These are phyloP conservation scores for Megalonaias nervosa DNA, from an alignment of 1,140 invertebrate genomes.

Conservation along the genomic window DNA sequence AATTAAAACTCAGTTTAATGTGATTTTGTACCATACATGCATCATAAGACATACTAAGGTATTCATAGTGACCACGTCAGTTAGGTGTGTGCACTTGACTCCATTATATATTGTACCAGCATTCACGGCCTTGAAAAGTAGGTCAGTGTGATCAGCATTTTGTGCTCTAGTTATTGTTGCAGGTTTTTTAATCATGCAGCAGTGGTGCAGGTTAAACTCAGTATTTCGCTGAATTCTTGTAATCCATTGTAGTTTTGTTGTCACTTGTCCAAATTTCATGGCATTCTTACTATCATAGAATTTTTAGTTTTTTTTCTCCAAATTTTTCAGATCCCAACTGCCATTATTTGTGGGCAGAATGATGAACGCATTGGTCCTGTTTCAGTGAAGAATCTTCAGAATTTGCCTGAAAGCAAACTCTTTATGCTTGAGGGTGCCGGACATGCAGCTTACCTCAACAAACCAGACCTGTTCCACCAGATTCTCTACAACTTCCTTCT, in stretches of 20 bases:
- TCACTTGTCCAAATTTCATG: neutral
- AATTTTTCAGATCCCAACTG: constrained; percentile 68
- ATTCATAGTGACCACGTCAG: too few relatives aligned
- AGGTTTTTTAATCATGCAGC: neutral
- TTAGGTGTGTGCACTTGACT: too few relatives aligned
- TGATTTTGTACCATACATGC: too few relatives aligned
- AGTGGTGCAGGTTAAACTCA: neutral
- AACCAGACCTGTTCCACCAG: constrained; percentile 70
- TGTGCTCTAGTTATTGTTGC: neutral
- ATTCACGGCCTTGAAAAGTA: neutral
- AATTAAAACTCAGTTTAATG: too few relatives aligned
- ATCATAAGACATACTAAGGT: too few relatives aligned
- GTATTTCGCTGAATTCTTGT: neutral
- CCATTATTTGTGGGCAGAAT: constrained; percentile 71
- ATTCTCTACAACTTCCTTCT: constrained; percentile 70
- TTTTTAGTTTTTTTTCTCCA: neutral
- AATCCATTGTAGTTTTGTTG: neutral
- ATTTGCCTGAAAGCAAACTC: constrained; percentile 65
- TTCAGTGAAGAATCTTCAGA: constrained; percentile 60
- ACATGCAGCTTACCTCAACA: constrained; percentile 73
- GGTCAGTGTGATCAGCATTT: neutral
- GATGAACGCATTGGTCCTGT: constrained; percentile 66
- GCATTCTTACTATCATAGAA: neutral
- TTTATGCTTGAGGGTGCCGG: constrained; percentile 54
- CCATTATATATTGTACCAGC: too few relatives aligned